Base-by-base conservation (phyloP, 2,888 invertebrate species). In the Digitonthophagus gazella region DNA sequence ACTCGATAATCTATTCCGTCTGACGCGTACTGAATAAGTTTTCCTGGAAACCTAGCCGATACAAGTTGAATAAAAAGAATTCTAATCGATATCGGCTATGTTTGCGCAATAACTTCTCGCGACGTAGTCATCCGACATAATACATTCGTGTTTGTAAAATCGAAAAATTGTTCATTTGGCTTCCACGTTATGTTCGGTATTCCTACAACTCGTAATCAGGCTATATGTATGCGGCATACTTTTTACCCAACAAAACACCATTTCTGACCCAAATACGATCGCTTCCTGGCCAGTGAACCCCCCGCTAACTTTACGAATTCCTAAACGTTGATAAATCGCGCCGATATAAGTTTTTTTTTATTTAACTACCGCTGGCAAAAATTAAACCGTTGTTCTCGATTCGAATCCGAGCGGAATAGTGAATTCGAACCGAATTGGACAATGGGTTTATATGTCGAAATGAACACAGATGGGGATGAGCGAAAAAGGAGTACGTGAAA, bases 151-250 rank as follows among this genome's bases (percentile, higher is more conserved):
- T 44, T 44, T 44, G 28, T 44, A 44, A 44, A 44, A 44, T 44
- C 28, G 28, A 44, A 44, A 44, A 44, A 44, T 44, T 44, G 28
- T 44, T 44, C 28, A 44, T 44, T 44, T 44, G 28, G 28, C 28
- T 44, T 44, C 28, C 28, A 44, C 28, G 28, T 44, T 44, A 44
- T 44, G 28, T 44, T 44, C 28, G 28, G 28, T 6, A 44, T 44
- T 44, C 28, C 28, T 44, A 44, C 28, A 44, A 44, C 28, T 44
- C 61, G 20, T 61, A 61, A 61, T 61, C 61, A 61, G 61, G 20
- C 61, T 19, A 61, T 61, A 20, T 61, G 18, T 61, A 61, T 61
- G 61, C 61, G 61, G 20, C 61, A 16, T 19, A 61, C 19, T 61
- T 61, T 61, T 44, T 44, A 44, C 28, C 28, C 28, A 44, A 44